Evolutionary conservation across 2,113 vertebrate species (phyloP), one percentile per base, ranked within the genome.

Genomic region (Prolemur simus): DNA sequence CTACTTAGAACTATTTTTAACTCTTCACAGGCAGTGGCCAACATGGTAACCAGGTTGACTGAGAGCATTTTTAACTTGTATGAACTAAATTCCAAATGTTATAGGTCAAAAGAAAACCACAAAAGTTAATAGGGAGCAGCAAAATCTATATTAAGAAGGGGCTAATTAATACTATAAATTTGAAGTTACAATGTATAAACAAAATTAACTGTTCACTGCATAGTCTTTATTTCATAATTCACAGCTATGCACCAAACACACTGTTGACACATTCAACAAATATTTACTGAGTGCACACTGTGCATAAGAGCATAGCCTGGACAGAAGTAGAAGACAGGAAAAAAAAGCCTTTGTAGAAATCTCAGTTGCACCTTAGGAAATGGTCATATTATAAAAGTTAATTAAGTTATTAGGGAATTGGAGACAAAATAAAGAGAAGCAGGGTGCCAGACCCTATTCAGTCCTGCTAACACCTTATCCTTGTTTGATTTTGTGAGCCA

Each of bases 1-100:
- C 14, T 85, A 84, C 71, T 87, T 84, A 60, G 52, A 96, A 95
- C 87, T 94, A 87, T 60, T 96, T 97, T 94, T 83, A 95, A 96
- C 93, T 64, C 64, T 94, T 87, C 52, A 92, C 25, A 96, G 64
- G 27, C 69, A 95, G 69, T 95, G 49, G 63, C 42, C 90, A 90
- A 76, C 32, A 63, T 77, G 58, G 29, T 95, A 90, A 58, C 37
- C 86, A 96, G 85, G 17, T 32, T 78, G 47, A 89, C 39, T 76
- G 45, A 95, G n/a, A 94, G 47, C 45, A 89, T 49, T 89, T 95
- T 83, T 69, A 96, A 87, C 8, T 93, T 78, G 25, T 29, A 96
- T n/a, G 5, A 88, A 78, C 42, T 93, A 45, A 97, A 98, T 76
- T 93, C 66, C 58, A 95, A 56, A 91, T 95, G 52, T 71, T 86